Conservation (phyloP, 2,797 vertebrate species). For the Helicolenus hilgendorfi region DNA sequence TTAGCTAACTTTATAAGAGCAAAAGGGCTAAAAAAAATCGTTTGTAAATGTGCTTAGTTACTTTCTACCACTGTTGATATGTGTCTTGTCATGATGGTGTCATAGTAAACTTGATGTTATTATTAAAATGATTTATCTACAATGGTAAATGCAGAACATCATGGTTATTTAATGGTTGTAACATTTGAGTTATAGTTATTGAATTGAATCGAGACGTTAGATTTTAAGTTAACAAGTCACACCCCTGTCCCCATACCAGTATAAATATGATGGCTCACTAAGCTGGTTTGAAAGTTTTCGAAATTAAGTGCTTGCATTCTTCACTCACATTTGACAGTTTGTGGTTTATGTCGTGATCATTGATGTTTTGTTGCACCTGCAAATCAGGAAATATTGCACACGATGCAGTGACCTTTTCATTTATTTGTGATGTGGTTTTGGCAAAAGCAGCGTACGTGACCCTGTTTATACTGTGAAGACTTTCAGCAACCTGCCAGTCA, state of each 20-base stretch:
- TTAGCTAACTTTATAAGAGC: too few species aligned
- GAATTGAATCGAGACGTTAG: fast-evolving
- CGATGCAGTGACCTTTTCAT: conserved; percentile 81
- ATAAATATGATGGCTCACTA: too few species aligned
- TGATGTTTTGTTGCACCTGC: conserved; percentile 71
- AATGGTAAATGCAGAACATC: background rate
- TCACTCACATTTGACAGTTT: conserved; percentile 76
- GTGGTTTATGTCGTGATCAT: conserved; percentile 76
- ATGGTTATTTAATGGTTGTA: background rate
- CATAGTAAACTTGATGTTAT: background rate
- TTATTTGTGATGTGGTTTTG: conserved; percentile 48
- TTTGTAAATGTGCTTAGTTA: background rate
- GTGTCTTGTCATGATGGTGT: background rate
- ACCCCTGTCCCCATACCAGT: background rate
- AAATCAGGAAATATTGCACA: conserved; percentile 59
- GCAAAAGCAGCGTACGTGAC: background rate
- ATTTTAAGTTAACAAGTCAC: background rate
- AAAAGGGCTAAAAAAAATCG: too few species aligned
- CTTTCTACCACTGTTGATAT: background rate
- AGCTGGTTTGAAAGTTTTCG: background rate
- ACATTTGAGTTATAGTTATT: background rate
- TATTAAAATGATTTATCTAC: background rate
- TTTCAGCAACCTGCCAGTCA: conserved; percentile 2
- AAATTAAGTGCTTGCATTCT: background rate
- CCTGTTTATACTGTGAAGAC: conserved; percentile 1